A percentile compares a stretch with the other conserved stretches of the same genome.
Evolutionary conservation across 2,113 vertebrate species (phyloP).

Genomic region (Hippocampus mohnikei): DNA sequence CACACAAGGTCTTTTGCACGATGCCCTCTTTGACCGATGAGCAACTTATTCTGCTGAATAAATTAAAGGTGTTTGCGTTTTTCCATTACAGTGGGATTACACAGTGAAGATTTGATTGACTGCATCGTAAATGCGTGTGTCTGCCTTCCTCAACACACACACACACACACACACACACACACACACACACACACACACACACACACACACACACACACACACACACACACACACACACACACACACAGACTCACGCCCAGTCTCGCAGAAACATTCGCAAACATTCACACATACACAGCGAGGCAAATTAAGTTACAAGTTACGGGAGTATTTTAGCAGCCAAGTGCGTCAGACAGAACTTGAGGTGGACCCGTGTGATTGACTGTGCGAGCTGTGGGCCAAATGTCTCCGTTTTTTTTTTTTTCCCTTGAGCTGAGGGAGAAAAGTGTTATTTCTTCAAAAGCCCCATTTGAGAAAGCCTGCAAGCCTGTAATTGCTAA

Average conservation of each 20-base stretch:
- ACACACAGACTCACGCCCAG: neutral
- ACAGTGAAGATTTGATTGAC: constrained; percentile 22
- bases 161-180: neutral
- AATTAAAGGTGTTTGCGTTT: constrained; percentile 9
- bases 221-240: neutral
- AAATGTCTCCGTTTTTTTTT: constrained; percentile 58
- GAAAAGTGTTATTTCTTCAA: constrained; percentile 76
- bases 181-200: neutral
- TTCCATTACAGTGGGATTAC: constrained; percentile 21
- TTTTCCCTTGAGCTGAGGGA: constrained; percentile 51
- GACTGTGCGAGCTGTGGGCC: constrained; percentile 56
- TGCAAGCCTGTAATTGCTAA: constrained; percentile 71
- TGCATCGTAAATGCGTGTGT: constrained; percentile 26
- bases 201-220: neutral
- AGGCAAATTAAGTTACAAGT: constrained; percentile 27
- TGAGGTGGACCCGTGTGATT: constrained; percentile 57
- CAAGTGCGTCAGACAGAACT: constrained; percentile 65
- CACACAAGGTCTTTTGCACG: too few relatives aligned
- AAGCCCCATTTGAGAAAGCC: constrained; percentile 74
- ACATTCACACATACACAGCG: constrained; percentile 15
- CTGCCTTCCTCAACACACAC: constrained; percentile 7
- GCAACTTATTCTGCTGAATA: neutral
- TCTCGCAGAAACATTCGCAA: neutral
- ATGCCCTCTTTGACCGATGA: neutral
- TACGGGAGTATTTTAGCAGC: constrained; percentile 61